Base-by-base conservation (phyloP, 2,113 vertebrate species). In the Hippocampus mohnikei region DNA sequence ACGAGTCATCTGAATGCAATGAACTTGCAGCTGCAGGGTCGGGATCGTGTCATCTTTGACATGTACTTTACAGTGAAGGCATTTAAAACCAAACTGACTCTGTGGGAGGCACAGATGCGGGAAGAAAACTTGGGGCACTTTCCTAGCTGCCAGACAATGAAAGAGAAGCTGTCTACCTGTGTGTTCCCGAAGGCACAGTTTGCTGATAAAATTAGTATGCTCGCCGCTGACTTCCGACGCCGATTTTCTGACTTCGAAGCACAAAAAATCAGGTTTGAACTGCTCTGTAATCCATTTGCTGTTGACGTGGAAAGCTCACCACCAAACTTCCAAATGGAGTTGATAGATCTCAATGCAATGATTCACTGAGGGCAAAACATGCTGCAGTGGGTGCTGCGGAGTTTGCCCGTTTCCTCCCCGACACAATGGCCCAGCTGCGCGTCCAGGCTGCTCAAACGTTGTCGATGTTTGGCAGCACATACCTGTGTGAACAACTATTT, bases 301-400 rank as follows among this genome's bases (percentile, higher is more conserved):
- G 73, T 64, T 69, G 76, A 79, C n/a, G 25, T 77, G 61, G 69
- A 70, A 74, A 84, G 62, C 55, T n/a, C 74, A 78, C 59, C 75
- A 70, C 52, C 56, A 40, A 76, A 78, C 40, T 40, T 75, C 7
- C 74, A 81, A 72, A 78, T 78, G 69, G 59, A 79, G 66, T 50
- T 82, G 76, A 79, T 70, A 52, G 62, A 79, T 42, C 78, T 85
- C 75, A 81, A 23, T 83, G 71, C 59, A 79, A 37, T 64, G 72
- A 75, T 27, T 33, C 70, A 44, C 62, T 76, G 21, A 74, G 53
- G 77, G 29, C 37, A 65, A 67, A 74, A 29, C 53, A 74, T 64
- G 33, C 42, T n/a, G n/a, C n/a, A n/a, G n/a, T n/a, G n/a, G n/a
- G n/a, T n/a, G n/a, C n/a, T n/a, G n/a, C n/a, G n/a, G n/a, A n/a